Conservation (phyloP, 2,888 invertebrate species). For the Amphipoea lucens region DNA sequence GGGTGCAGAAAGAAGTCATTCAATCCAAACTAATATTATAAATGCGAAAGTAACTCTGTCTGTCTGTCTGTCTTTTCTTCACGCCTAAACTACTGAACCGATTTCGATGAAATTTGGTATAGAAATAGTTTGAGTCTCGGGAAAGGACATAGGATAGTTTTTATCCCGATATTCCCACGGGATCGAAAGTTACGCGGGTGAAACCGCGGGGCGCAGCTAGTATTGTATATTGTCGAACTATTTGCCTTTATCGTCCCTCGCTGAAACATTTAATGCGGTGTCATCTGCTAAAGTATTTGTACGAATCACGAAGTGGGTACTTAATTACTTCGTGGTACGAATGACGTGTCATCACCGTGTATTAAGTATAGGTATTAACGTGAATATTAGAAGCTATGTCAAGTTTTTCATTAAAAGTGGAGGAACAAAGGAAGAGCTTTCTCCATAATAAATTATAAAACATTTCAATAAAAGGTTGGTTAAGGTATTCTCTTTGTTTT, state of each 20-base stretch:
- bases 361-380: background rate
- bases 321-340: background rate
- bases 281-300: background rate
- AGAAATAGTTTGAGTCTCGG: too few relatives aligned
- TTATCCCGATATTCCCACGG: too few relatives aligned
- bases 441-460: background rate
- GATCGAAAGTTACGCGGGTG: too few relatives aligned
- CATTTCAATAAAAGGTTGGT: slow-evolving; percentile 35
- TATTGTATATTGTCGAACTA: background rate
- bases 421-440: slow-evolving; percentile 26
- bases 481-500: slow-evolving; percentile 3
- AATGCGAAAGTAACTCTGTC: too few relatives aligned
- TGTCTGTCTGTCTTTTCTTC: too few relatives aligned
- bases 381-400: background rate
- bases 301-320: background rate
- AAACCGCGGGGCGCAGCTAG: too few relatives aligned
- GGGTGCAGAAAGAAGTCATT: background rate
- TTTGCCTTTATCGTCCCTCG: background rate
- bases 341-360: background rate
- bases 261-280: background rate
- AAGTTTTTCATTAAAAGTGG: slow-evolving; percentile 26
- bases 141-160: too few relatives aligned
- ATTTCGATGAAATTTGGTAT: too few relatives aligned
- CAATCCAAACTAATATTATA: too few relatives aligned
- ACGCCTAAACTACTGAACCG: too few relatives aligned